Percentiles rank a stretch among this genome's conserved stretches.
phyloP scores from a whole-genome alignment of 1,140 invertebrate species.

The Polyergus mexicanus region DNA sequence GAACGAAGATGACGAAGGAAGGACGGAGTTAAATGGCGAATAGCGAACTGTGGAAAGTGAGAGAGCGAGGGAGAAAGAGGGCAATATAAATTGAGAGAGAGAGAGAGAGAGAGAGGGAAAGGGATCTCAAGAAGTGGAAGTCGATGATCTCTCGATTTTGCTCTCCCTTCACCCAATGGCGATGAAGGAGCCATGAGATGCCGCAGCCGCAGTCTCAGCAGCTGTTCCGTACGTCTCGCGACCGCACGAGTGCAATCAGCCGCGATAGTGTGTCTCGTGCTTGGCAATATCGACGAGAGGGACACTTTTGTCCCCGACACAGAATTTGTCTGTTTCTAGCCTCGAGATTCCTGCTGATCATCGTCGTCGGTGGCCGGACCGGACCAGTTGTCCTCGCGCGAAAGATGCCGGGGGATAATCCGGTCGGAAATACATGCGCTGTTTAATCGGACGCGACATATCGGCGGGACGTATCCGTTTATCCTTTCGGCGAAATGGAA shows the following conservation, averaged over 20 bases:
- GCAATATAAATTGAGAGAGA: conserved; percentile 21
- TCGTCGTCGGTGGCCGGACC: background rate
- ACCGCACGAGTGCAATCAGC: conserved; percentile 49
- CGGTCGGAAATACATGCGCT: conserved; percentile 8
- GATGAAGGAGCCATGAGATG: conserved; percentile 74
- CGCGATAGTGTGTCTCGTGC: conserved; percentile 22
- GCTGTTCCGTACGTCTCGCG: conserved; percentile 63
- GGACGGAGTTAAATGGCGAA: conserved; percentile 55
- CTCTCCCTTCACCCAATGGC: conserved; percentile 77
- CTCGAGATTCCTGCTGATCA: conserved; percentile 10
- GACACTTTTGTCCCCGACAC: background rate
- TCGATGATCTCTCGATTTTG: conserved; percentile 81
- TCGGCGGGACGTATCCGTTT: conserved; percentile 7
- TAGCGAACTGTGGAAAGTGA: conserved; percentile 24
- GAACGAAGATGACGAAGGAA: conserved; percentile 65
- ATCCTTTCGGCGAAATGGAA: background rate
- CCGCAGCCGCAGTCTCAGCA: conserved; percentile 74
- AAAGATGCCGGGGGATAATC: conserved; percentile 30
- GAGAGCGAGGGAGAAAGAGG: conserved; percentile 38
- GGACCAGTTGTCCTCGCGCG: conserved; percentile 49
- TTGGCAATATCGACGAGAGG: conserved; percentile 6
- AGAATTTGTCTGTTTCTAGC: background rate
- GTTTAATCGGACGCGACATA: conserved; percentile 8
- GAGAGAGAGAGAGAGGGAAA: conserved; percentile 59
- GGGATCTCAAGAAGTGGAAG: conserved; percentile 68